A percentile compares a stretch with the other conserved stretches of the same genome.
Conservation (phyloP, 35 echinoderm and acorn worm species). For the Stichopus chloronotus region DNA sequence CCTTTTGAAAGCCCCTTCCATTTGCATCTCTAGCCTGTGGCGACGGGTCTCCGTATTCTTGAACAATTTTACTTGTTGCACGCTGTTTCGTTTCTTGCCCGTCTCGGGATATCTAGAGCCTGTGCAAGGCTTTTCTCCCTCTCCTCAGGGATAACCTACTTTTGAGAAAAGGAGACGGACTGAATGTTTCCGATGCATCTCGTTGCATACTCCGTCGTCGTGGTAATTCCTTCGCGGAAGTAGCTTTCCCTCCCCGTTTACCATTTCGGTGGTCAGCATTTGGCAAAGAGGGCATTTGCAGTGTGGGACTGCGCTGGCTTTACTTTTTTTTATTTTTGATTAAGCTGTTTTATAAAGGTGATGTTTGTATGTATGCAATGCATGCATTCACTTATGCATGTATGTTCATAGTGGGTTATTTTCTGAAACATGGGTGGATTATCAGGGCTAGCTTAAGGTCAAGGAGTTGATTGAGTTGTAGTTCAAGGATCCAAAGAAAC, state of each 20-base stretch:
- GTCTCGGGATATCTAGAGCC: background rate
- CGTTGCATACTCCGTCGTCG: background rate
- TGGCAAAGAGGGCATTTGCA: background rate
- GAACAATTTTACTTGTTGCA: background rate
- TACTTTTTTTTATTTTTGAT: too few species aligned
- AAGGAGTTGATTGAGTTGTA: too few species aligned
- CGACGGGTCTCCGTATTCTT: background rate
- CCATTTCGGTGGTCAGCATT: background rate
- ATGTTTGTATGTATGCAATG: too few species aligned
- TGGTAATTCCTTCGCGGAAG: background rate
- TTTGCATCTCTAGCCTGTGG: background rate
- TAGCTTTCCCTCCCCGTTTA: background rate
- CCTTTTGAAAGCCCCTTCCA: background rate
- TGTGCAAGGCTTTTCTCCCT: background rate
- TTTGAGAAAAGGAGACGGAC: background rate
- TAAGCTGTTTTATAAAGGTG: too few species aligned
- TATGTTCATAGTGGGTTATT: too few species aligned
- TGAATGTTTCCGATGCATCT: background rate
- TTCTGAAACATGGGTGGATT: too few species aligned
- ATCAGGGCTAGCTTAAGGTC: too few species aligned
- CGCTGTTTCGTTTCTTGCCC: background rate
- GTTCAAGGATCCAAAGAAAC: too few species aligned
- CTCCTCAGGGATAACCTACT: conserved; percentile 9
- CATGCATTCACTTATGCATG: too few species aligned
- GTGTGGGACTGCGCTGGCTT: too few species aligned